Conservation (phyloP, 1,140 invertebrate genomes). For the Oedothorax gibbosus region DNA sequence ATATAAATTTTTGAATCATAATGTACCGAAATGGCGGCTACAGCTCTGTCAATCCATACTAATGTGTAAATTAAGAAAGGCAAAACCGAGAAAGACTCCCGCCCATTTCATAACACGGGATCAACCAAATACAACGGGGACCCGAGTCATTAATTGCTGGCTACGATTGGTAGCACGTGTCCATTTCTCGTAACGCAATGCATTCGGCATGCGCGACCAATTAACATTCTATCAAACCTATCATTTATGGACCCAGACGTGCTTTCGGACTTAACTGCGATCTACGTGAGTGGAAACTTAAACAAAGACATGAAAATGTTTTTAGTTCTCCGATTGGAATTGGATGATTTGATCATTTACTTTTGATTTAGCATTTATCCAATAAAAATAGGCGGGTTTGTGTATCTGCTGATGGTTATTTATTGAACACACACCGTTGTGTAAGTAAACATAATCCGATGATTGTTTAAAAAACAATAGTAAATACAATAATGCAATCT, state of each 20-base stretch:
- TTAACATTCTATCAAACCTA: constrained; percentile 56
- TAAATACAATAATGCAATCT: too few species aligned
- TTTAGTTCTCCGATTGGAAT: constrained; percentile 1
- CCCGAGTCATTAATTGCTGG: constrained; percentile 49
- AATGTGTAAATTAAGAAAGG: constrained; percentile 44
- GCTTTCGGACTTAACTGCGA: constrained; percentile 10
- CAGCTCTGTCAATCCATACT: not conserved
- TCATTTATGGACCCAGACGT: constrained; percentile 41
- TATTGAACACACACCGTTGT: constrained; percentile 15
- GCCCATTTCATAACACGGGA: constrained; percentile 23
- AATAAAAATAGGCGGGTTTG: constrained; percentile 35
- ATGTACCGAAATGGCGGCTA: too few species aligned
- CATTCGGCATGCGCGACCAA: constrained; percentile 43
- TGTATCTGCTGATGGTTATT: not conserved
- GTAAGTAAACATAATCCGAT: not conserved
- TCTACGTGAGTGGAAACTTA: constrained; percentile 52
- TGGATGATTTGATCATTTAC: constrained; percentile 5
- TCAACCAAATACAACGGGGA: not conserved
- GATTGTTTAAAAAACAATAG: not conserved
- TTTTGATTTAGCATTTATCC: constrained; percentile 27
- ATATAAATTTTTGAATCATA: too few species aligned
- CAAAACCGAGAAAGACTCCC: constrained; percentile 10
- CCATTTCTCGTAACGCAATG: constrained; percentile 43
- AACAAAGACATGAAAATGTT: constrained; percentile 52
- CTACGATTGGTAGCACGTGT: constrained; percentile 41